Base-by-base conservation (phyloP, 2,888 invertebrate genomes). In the Sialis lutaria region DNA sequence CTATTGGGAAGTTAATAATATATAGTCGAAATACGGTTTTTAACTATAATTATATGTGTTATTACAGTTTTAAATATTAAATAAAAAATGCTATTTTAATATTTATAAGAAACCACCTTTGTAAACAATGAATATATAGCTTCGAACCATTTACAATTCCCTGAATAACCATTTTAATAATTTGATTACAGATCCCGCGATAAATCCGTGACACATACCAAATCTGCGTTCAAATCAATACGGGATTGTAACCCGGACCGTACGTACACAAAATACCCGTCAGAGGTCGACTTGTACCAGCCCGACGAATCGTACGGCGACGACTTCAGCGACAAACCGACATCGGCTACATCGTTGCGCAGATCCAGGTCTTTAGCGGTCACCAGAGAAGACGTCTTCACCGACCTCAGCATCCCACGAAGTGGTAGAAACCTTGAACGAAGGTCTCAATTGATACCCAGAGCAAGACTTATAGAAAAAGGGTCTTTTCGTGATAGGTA, bases 391-490 rank as follows among this genome's bases (percentile, higher is more conserved):
- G 82, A 84, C 64, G 76, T 82, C 41, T 81, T 77, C 64, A 77
- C 77, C 56, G 79, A 77, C 58, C 71, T 79, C 57, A 76, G 78
- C 63, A 73, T 77, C 57, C 74, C 73, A 55, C 70, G 73, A 54
- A 73, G 75, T 60, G 44, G 33, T 5, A 13, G 33, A 12, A 9
- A 33, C n/a, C 53, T 52, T 42, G 72, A 74, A 56, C 73, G 79
- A 58, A 71, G 83, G 56, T 80, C 81, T 45, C 85, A 85, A 64
- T 70, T 86, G 49, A 86, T 86, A 65, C 86, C 86, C 49, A 73
- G 86, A 56, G 84, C 84, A 45, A 82, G 81, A 60, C 70, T 86
- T 53, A 82, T 83, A 57, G 82, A 83, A 65, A 78, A 79, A 56
- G 77, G 78, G 64, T 76, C 77, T 61, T 75, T 80, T 61, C 79